Evolutionary conservation across 1,140 invertebrate species (phyloP).

Genomic region (Apocrypta bakeri): DNA sequence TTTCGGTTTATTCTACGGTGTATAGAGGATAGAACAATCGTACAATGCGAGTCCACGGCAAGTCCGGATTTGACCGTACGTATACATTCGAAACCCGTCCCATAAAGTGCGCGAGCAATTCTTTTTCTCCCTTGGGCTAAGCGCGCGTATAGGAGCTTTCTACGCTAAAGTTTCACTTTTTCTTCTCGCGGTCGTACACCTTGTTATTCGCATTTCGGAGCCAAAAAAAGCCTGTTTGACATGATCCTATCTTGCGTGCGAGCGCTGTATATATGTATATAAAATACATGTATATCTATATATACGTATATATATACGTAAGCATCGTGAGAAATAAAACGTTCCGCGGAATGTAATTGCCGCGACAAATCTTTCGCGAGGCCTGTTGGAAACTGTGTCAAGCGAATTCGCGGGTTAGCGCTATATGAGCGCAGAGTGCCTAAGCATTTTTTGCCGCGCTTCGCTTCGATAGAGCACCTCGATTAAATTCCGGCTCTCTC

Average conservation of each 20-base stretch:
- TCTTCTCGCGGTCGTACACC: too few relatives aligned
- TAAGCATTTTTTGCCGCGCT: not conserved
- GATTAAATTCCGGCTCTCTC: constrained; percentile 3
- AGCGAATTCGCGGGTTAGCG: constrained; percentile 1
- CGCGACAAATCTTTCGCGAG: constrained; percentile 8
- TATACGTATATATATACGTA: not conserved
- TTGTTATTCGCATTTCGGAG: not conserved
- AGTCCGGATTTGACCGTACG: too few relatives aligned
- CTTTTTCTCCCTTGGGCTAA: too few relatives aligned
- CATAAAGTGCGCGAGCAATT: too few relatives aligned
- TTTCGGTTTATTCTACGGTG: too few relatives aligned
- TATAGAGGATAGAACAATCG: too few relatives aligned
- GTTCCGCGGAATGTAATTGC: constrained; percentile 2
- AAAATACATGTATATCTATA: not conserved
- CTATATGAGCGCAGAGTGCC: too few relatives aligned
- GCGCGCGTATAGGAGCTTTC: not conserved
- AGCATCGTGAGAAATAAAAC: constrained; percentile 15
- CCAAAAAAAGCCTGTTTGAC: constrained; percentile 4
- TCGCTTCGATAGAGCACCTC: not conserved
- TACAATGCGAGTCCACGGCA: too few relatives aligned
- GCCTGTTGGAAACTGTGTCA: constrained; percentile 5
- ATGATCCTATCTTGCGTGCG: not conserved
- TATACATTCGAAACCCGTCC: too few relatives aligned
- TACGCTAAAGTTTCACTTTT: not conserved
- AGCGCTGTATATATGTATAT: not conserved